phyloP scores from a whole-genome alignment of 2,113 vertebrate genomes.

The Ammodytes marinus region DNA sequence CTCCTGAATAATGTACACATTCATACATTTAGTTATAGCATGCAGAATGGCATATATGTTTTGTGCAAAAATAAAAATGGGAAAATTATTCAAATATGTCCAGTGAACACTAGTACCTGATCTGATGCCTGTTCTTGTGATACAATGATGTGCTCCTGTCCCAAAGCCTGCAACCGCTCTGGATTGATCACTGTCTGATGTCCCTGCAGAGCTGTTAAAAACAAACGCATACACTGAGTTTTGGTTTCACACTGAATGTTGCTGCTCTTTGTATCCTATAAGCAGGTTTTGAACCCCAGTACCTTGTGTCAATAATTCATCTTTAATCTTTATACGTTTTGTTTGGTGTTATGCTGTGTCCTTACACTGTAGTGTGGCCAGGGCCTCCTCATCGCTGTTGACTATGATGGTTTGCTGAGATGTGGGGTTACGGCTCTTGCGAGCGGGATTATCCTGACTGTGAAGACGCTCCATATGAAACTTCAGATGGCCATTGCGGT shows the following conservation, averaged over 20 bases:
- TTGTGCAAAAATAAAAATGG: not conserved
- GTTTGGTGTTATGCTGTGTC: not conserved
- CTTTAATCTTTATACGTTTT: not conserved
- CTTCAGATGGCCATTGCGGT: conserved; percentile 96
- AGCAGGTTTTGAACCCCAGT: not conserved
- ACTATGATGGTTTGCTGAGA: conserved; percentile 92
- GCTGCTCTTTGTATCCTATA: not conserved
- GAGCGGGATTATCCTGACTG: conserved; percentile 84
- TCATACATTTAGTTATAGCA: not conserved
- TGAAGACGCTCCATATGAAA: conserved; percentile 98
- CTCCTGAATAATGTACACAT: conserved; percentile 83
- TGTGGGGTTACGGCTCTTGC: conserved; percentile 69
- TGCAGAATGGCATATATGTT: not conserved
- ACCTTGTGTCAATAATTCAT: not conserved
- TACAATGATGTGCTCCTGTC: conserved; percentile 95
- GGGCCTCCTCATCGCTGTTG: conserved; percentile 91
- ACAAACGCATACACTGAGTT: conserved; percentile 15
- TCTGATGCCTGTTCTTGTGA: conserved; percentile 91
- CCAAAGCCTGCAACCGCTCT: conserved; percentile 89
- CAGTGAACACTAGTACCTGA: conserved; percentile 82
- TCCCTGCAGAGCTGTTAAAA: conserved; percentile 87
- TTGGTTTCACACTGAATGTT: not conserved
- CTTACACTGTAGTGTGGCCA: conserved; percentile 90
- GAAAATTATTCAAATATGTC: not conserved
- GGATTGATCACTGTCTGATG: conserved; percentile 89